Evolutionary conservation across 1,140 invertebrate species (phyloP).

Genomic region (Bombus ignitus): DNA sequence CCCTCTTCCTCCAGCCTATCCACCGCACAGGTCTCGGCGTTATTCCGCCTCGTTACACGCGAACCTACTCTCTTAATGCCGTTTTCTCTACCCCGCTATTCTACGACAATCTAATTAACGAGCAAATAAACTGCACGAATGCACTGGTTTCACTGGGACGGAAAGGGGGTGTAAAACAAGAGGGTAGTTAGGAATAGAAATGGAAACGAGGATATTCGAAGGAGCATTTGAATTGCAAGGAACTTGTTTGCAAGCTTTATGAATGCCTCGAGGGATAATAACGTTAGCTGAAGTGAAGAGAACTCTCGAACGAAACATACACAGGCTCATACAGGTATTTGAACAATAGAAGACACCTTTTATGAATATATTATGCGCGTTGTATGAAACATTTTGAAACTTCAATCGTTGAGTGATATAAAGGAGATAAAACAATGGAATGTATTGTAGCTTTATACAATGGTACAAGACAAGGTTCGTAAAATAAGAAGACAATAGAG

Average conservation of each 20-base stretch:
- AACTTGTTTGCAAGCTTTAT: constrained; percentile 13
- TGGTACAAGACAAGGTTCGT: too few relatives aligned
- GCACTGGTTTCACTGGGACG: neutral
- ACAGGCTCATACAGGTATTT: neutral
- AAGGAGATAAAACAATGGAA: too few relatives aligned
- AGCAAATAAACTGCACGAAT: constrained; percentile 28
- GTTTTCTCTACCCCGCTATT: neutral
- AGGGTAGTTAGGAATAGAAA: constrained; percentile 37
- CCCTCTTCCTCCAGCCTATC: too few relatives aligned
- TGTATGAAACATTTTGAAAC: too few relatives aligned
- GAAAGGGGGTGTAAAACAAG: constrained; percentile 28
- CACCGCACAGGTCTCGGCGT: neutral
- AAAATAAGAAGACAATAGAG: too few relatives aligned
- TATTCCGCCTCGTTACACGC: constrained; percentile 41
- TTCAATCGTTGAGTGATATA: too few relatives aligned
- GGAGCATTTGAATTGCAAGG: constrained; percentile 14
- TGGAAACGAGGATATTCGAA: constrained; percentile 10
- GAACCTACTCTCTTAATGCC: constrained; percentile 5
- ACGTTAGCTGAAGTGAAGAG: neutral
- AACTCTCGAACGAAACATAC: neutral
- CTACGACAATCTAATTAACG: constrained; percentile 42
- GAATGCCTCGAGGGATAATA: neutral
- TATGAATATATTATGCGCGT: neutral
- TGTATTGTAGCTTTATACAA: too few relatives aligned
- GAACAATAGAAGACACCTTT: neutral